Evolutionary conservation across 2,797 vertebrate species (phyloP).

Genomic region (Catamblyrhynchus diadema): DNA sequence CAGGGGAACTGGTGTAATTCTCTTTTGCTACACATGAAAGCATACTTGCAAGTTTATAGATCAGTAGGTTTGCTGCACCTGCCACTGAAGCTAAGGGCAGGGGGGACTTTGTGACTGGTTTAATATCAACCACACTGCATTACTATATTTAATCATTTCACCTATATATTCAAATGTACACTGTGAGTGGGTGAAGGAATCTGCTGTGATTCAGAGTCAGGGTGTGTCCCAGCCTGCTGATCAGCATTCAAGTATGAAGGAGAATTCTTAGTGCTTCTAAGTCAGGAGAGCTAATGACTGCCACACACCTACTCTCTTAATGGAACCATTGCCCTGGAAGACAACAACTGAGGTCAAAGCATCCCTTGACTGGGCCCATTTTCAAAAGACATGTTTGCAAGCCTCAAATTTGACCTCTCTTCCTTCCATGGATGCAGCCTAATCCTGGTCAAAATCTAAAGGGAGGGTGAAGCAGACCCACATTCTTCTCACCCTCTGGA

Average conservation of each 20-base stretch:
- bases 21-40: neutral
- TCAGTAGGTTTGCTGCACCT: neutral
- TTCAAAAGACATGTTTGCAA: neutral
- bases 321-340: neutral
- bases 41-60: neutral
- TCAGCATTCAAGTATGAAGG: neutral
- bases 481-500: neutral
- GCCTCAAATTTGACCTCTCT: neutral
- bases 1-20: neutral
- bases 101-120: neutral
- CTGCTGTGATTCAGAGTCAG: neutral
- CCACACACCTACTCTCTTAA: neutral
- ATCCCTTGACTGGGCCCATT: neutral
- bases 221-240: slow-evolving; percentile 6
- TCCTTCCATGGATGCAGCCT: neutral
- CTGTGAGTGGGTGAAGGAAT: neutral
- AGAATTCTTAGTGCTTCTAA: neutral
- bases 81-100: neutral
- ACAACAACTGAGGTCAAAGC: neutral
- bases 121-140: neutral
- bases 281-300: neutral
- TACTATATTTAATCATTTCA: neutral
- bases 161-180: neutral
- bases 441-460: neutral
- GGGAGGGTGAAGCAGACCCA: neutral